phyloP scores from a whole-genome alignment of 2,113 vertebrate genomes.

The Tyrannus savana region DNA sequence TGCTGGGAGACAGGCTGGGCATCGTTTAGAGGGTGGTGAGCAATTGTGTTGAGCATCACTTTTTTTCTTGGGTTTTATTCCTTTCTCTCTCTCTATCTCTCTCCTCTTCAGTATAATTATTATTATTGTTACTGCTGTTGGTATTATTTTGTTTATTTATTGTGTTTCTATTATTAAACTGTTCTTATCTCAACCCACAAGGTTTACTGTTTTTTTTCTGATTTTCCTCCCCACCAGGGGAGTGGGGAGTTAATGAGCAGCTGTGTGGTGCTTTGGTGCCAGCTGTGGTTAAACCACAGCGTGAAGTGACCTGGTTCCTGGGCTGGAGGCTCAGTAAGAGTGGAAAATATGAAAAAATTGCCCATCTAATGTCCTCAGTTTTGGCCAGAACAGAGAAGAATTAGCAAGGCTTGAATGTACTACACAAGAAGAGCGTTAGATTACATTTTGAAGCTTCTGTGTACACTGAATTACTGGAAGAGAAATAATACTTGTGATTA shows the following conservation, averaged over 20 bases:
- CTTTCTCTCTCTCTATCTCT: neutral
- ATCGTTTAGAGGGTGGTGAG: neutral
- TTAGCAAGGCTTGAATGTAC: neutral
- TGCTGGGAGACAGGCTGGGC: neutral
- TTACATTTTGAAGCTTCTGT: neutral
- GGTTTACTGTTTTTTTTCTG: neutral
- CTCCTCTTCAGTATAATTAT: neutral
- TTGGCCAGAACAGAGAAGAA: neutral
- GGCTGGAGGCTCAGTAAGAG: rapidly evolving
- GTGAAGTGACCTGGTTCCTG: neutral
- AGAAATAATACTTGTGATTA: neutral
- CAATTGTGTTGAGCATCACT: neutral
- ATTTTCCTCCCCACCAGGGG: neutral
- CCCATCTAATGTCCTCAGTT: neutral
- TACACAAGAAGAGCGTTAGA: neutral
- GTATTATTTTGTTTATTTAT: neutral
- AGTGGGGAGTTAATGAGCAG: neutral
- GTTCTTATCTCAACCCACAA: neutral
- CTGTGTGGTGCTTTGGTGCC: neutral
- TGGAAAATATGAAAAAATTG: neutral
- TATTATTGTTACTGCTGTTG: neutral
- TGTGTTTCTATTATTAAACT: neutral
- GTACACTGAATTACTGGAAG: neutral
- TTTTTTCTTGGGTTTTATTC: neutral
- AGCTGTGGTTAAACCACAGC: neutral